A percentile compares a stretch with the other conserved stretches of the same genome.
Conservation (phyloP, 2,888 invertebrate genomes). For the Alloplasta piceator region DNA sequence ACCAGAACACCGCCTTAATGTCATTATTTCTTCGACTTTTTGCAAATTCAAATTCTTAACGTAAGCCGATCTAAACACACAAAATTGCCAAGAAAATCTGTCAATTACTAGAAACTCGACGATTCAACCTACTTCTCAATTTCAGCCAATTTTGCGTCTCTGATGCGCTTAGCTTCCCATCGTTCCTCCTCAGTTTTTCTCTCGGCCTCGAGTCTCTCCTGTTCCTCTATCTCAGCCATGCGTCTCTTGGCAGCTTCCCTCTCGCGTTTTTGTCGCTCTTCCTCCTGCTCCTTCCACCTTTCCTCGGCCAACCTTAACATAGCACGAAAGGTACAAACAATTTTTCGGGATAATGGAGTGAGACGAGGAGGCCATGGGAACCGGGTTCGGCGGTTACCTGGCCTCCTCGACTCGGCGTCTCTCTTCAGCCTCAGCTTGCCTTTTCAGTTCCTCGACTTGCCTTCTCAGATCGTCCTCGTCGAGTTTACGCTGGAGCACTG, state of each 20-base stretch:
- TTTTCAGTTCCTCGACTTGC: constrained; percentile 69
- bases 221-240: constrained; percentile 84
- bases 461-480: constrained; percentile 69
- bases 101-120: no score
- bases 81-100: no score
- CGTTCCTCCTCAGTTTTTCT: constrained; percentile 84
- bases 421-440: constrained; percentile 69
- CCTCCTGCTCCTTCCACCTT: constrained; percentile 75
- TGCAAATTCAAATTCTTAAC: no score
- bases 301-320: constrained; percentile 78
- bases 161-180: constrained; percentile 81
- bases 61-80: no score
- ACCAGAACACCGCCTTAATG: no score
- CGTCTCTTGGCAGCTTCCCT: constrained; percentile 83
- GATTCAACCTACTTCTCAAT: constrained; percentile 50
- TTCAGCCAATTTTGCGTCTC: constrained; percentile 82
- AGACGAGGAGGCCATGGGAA: constrained; percentile 63
- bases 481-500: constrained; percentile 68
- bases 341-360: constrained; percentile 56
- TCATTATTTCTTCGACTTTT: no score
- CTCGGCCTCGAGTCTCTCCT: constrained; percentile 84
- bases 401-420: constrained; percentile 67
- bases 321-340: constrained; percentile 60
- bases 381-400: constrained; percentile 65
- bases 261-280: constrained; percentile 77